Conservation (phyloP, 2,888 invertebrate genomes). For the Steromphala cineraria region DNA sequence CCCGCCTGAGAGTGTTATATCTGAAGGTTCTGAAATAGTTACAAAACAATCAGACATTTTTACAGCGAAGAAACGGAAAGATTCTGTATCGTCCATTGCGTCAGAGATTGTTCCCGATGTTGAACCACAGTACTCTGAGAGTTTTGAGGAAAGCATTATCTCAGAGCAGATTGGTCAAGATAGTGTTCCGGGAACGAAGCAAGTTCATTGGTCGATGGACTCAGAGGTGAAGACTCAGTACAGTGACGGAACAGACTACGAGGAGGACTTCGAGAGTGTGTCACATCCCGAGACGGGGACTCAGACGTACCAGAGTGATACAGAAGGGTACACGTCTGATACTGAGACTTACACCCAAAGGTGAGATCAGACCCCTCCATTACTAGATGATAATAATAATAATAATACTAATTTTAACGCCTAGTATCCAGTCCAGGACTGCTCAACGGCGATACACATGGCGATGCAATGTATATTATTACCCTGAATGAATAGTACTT, state of each 20-base stretch:
- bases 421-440: too few species aligned
- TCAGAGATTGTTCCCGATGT: constrained; percentile 45
- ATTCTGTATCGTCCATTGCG: constrained; percentile 48
- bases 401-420: too few species aligned
- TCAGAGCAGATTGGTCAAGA: constrained; percentile 53
- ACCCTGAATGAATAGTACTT: too few species aligned
- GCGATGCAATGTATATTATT: too few species aligned
- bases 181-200: constrained; percentile 18
- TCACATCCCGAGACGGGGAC: constrained; percentile 27
- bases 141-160: constrained; percentile 58
- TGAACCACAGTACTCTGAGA: constrained; percentile 56
- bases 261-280: constrained; percentile 56
- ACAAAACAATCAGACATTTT: constrained; percentile 45
- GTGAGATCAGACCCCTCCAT: too few species aligned
- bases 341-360: constrained; percentile 28
- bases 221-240: constrained; percentile 50
- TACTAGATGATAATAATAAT: too few species aligned
- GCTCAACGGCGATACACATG: too few species aligned
- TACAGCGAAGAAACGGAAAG: constrained; percentile 30
- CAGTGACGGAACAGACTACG: constrained; percentile 52
- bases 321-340: constrained; percentile 40
- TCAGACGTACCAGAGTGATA: constrained; percentile 27
- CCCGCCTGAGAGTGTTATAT: constrained; percentile 46
- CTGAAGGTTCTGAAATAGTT: constrained; percentile 58
- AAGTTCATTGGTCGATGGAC: constrained; percentile 29